These are phyloP conservation scores for Eucriotettix oculatus DNA, from an alignment of 2,888 invertebrate species.

Conservation along the genomic window DNA sequence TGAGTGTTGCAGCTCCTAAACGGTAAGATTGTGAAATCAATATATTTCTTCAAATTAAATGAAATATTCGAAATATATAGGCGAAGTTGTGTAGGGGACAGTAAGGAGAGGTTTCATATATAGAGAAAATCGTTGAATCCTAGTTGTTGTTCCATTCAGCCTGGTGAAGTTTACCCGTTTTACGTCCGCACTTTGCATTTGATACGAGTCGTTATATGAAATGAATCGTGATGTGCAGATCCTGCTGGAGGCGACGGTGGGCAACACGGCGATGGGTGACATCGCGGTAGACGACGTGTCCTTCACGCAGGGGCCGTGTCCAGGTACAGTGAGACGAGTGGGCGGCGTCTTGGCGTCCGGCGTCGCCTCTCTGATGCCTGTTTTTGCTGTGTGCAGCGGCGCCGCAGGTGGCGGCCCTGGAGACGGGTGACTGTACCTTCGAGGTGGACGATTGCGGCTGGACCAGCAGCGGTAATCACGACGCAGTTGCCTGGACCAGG, in stretches of 20 bases:
- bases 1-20: too few species aligned
- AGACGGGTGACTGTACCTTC: slow-evolving; percentile 24
- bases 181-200: not conserved
- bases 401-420: slow-evolving; percentile 20
- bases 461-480: slow-evolving; percentile 15
- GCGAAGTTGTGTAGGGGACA: too few species aligned
- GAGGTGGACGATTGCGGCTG: slow-evolving; percentile 19
- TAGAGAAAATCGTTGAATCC: too few species aligned
- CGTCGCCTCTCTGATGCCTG: too few species aligned
- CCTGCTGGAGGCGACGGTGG: slow-evolving; percentile 25
- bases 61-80: too few species aligned
- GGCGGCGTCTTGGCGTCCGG: too few species aligned
- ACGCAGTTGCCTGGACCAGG: slow-evolving; percentile 22
- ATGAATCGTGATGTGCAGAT: slow-evolving; percentile 17
- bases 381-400: slow-evolving; percentile 15
- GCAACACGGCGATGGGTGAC: slow-evolving; percentile 24
- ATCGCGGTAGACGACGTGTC: slow-evolving; percentile 28
- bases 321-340: slow-evolving; percentile 16
- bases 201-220: not conserved
- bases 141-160: too few species aligned
- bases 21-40: too few species aligned
- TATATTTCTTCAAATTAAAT: too few species aligned
- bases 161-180: too few species aligned
- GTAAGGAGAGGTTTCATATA: too few species aligned
- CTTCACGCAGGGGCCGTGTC: slow-evolving; percentile 25